A percentile compares a stretch with the other conserved stretches of the same genome.
These are phyloP conservation scores for Pterocles burchelli DNA, from an alignment of 2,113 vertebrate genomes.

Conservation along the genomic window DNA sequence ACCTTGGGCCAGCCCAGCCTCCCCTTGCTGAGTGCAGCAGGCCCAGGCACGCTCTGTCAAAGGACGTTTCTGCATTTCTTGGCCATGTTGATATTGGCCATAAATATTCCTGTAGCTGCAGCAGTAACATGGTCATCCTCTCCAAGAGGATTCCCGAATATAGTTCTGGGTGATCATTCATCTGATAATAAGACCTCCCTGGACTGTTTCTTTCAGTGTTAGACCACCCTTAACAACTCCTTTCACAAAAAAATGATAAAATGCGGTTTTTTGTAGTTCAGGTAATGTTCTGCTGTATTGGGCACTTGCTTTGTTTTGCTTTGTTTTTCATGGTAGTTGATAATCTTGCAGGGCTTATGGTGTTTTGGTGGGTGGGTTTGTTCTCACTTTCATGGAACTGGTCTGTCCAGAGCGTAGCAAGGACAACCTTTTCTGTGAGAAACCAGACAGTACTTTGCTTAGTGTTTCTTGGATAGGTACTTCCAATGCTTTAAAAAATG, in stretches of 20 bases:
- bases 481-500: neutral
- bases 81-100: rapidly evolving
- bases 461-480: neutral
- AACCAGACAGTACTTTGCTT: neutral
- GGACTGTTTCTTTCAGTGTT: neutral
- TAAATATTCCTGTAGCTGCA: neutral
- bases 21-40: rapidly evolving
- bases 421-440: neutral
- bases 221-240: neutral
- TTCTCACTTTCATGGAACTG: neutral
- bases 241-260: neutral
- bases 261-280: neutral
- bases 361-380: neutral
- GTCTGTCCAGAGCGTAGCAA: neutral
- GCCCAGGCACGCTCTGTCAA: neutral
- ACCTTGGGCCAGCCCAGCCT: neutral
- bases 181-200: neutral
- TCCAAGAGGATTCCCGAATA: neutral
- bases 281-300: neutral
- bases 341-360: rapidly evolving
- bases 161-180: neutral
- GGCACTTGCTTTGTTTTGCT: neutral
- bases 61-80: neutral
- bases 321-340: neutral
- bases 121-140: neutral